Conservation (phyloP, 2,113 vertebrate species). For the Caranx ignobilis region DNA sequence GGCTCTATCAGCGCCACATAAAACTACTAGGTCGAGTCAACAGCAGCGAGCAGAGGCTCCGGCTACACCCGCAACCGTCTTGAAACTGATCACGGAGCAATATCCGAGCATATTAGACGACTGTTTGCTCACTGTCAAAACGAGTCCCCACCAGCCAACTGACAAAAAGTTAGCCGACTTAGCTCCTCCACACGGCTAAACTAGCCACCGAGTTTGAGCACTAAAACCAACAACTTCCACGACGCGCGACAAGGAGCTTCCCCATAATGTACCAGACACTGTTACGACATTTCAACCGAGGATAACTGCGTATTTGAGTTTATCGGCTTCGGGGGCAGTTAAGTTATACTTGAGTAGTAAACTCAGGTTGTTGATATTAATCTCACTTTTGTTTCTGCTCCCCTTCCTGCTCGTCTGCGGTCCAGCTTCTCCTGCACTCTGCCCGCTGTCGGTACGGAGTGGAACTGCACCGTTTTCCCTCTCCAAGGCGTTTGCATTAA, state of each 20-base stretch:
- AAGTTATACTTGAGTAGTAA: constrained; percentile 48
- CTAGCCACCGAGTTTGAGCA: constrained; percentile 33
- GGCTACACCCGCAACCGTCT: constrained; percentile 25
- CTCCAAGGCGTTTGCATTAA: too few relatives aligned
- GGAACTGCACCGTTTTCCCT: neutral
- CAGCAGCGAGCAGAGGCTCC: neutral
- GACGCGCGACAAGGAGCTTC: neutral
- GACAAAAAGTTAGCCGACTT: constrained; percentile 34
- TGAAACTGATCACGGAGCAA: neutral
- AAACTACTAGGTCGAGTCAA: constrained; percentile 32
- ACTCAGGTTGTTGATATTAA: constrained; percentile 54
- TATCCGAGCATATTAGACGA: constrained; percentile 18
- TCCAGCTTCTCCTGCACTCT: neutral
- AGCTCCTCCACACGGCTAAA: constrained; percentile 6
- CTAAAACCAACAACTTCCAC: constrained; percentile 13
- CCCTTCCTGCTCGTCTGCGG: too few relatives aligned
- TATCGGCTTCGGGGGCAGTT: neutral
- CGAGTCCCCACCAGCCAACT: constrained; percentile 5
- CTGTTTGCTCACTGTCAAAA: neutral
- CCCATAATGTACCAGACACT: constrained; percentile 23
- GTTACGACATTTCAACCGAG: neutral
- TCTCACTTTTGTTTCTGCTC: constrained; percentile 35
- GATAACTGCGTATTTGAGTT: fast-evolving
- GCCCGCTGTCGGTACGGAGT: constrained; percentile 43
- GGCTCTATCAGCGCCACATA: neutral